phyloP scores from a whole-genome alignment of 2,113 vertebrate species.

The Aplodontia rufa region DNA sequence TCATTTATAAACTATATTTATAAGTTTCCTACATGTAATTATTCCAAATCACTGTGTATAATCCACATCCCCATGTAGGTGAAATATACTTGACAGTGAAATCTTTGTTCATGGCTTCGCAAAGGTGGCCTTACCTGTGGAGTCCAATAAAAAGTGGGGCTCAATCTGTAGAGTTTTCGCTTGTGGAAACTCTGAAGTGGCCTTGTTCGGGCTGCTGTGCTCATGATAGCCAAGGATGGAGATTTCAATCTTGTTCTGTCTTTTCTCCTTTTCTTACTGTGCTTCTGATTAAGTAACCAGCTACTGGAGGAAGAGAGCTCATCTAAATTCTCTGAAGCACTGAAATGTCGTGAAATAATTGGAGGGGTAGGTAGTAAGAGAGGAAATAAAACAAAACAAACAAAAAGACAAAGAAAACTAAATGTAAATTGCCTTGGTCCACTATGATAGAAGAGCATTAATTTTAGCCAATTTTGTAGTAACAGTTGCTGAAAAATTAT shows the following conservation, averaged over 20 bases:
- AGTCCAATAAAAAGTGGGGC: conserved; percentile 74
- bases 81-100: conserved; percentile 5
- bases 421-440: conserved; percentile 61
- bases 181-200: conserved; percentile 92
- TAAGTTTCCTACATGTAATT: background rate
- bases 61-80: background rate
- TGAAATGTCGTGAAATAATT: conserved; percentile 76
- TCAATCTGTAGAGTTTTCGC: conserved; percentile 89
- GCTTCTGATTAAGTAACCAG: conserved; percentile 83
- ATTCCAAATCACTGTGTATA: conserved; percentile 24
- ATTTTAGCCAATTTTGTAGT: conserved; percentile 50
- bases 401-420: conserved; percentile 63
- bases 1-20: conserved; percentile 17
- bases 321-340: conserved; percentile 83
- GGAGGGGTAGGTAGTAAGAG: background rate
- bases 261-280: conserved; percentile 88
- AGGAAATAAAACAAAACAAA: conserved; percentile 56
- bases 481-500: conserved; percentile 41
- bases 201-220: conserved; percentile 91
- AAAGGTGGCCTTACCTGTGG: conserved; percentile 82
- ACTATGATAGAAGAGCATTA: conserved; percentile 56
- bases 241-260: conserved; percentile 82
- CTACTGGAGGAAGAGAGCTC: conserved; percentile 79
- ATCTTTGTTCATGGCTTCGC: conserved; percentile 46
- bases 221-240: conserved; percentile 79